Percentiles rank a stretch among this genome's conserved stretches.
phyloP scores from a whole-genome alignment of 2,888 invertebrate genomes.

The Spodoptera littoralis region DNA sequence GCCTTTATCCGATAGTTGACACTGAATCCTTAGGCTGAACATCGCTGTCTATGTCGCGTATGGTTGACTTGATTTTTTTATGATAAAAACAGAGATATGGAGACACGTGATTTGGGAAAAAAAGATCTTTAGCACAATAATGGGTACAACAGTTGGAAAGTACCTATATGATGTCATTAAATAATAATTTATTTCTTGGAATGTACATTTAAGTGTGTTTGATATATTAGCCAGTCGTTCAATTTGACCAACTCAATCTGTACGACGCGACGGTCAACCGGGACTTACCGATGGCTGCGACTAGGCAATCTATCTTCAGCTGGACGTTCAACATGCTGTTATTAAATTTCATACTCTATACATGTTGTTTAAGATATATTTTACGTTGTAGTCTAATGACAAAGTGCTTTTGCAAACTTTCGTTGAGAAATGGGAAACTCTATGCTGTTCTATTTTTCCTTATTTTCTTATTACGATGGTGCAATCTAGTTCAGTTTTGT shows the following conservation, averaged over 20 bases:
- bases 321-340: constrained; percentile 21
- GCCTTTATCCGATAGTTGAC: too few species aligned
- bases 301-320: constrained; percentile 32
- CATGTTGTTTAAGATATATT: constrained; percentile 17
- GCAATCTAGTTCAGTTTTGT: neutral
- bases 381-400: constrained; percentile 2
- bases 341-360: constrained; percentile 25
- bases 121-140: too few species aligned
- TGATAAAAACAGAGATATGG: too few species aligned
- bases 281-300: constrained; percentile 8
- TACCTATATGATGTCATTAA: too few species aligned
- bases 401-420: neutral
- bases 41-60: too few species aligned
- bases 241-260: constrained; percentile 23
- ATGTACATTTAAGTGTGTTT: constrained; percentile 7
- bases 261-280: neutral
- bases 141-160: too few species aligned
- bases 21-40: too few species aligned
- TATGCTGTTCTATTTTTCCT: neutral
- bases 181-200: neutral
- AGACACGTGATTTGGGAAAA: too few species aligned
- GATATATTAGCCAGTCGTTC: constrained; percentile 18
- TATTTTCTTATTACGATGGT: neutral
- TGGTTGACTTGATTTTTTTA: too few species aligned
- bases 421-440: neutral